These are phyloP conservation scores for Scalopus aquaticus DNA, from an alignment of 2,113 vertebrate species.

Conservation along the genomic window DNA sequence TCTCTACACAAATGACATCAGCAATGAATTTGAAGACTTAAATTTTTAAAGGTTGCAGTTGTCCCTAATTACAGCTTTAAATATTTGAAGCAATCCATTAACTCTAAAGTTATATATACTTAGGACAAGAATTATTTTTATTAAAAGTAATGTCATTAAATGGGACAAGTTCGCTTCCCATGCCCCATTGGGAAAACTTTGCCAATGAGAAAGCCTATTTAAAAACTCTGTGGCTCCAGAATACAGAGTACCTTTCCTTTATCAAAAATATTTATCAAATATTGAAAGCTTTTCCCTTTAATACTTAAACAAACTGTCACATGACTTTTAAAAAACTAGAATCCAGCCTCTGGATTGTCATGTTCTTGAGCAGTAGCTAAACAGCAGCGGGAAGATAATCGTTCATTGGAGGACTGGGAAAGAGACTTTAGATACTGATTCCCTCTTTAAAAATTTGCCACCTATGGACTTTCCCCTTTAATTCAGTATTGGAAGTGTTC, in stretches of 20 bases:
- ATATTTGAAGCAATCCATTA: slow-evolving; percentile 22
- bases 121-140: slow-evolving; percentile 31
- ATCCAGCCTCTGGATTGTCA: not conserved
- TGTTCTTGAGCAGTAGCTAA: not conserved
- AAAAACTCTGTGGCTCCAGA: not conserved
- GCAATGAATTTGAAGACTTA: not conserved
- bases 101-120: not conserved
- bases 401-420: slow-evolving; percentile 56
- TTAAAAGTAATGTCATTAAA: not conserved
- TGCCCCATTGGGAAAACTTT: no score
- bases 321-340: not conserved
- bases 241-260: slow-evolving; percentile 11
- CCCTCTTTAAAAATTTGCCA: not conserved
- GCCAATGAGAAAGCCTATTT: not conserved
- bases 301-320: not conserved
- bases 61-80: not conserved
- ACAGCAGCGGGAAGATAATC: not conserved
- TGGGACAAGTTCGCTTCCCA: not conserved
- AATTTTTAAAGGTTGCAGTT: not conserved
- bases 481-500: not conserved
- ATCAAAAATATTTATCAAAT: no score
- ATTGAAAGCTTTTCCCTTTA: slow-evolving; percentile 1
- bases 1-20: not conserved
- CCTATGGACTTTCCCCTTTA: not conserved
- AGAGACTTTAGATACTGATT: slow-evolving; percentile 29